phyloP scores from a whole-genome alignment of 2,797 vertebrate species.

The Lepus oiostolus region DNA sequence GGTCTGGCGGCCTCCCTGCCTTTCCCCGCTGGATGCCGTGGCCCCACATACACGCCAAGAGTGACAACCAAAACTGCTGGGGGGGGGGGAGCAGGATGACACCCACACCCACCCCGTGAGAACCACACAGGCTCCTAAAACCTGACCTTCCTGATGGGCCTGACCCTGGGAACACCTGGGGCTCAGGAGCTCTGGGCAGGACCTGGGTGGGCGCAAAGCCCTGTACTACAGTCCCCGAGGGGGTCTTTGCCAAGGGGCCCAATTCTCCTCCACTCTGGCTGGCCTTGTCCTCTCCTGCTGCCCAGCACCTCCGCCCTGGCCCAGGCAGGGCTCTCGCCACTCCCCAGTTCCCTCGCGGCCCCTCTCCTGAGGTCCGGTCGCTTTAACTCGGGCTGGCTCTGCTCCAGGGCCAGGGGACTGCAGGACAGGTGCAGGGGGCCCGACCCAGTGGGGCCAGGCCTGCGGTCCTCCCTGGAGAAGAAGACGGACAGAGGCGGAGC shows the following conservation, averaged over 20 bases:
- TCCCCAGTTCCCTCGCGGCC: neutral
- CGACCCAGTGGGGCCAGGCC: neutral
- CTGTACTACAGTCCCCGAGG: too few relatives aligned
- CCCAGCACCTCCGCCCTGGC: neutral
- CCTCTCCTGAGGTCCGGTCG: neutral
- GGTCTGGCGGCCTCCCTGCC: neutral
- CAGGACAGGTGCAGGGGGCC: neutral
- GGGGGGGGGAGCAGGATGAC: neutral
- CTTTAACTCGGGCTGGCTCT: neutral
- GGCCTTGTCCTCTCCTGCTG: too few relatives aligned
- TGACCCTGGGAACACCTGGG: neutral
- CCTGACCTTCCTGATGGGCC: neutral
- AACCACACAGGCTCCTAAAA: neutral
- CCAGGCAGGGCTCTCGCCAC: neutral
- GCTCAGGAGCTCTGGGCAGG: neutral
- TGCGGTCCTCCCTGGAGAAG: neutral
- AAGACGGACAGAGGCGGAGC: neutral
- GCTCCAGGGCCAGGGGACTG: conserved; percentile 31
- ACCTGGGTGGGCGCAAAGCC: neutral
- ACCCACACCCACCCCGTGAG: neutral
- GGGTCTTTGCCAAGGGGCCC: neutral
- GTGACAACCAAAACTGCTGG: neutral
- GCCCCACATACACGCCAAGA: neutral
- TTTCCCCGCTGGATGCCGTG: neutral
- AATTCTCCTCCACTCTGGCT: neutral